A percentile compares a stretch with the other conserved stretches of the same genome.
Evolutionary conservation across 2,113 vertebrate species (phyloP).

Genomic region (Gorsachius goisagi): DNA sequence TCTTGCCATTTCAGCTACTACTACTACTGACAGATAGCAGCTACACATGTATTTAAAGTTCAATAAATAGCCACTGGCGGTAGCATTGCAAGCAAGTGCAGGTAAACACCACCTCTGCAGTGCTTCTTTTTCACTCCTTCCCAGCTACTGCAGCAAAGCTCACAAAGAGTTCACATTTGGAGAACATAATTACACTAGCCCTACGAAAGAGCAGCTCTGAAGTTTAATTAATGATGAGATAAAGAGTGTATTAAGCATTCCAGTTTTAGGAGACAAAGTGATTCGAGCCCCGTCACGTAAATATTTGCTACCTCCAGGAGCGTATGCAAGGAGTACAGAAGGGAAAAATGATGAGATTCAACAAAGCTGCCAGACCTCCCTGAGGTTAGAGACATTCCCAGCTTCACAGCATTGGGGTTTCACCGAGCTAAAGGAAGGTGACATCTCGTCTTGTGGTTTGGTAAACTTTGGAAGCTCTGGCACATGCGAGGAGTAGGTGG

Average conservation of each 20-base stretch:
- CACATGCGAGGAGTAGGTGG: neutral
- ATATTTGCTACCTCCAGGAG: neutral
- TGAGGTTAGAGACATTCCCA: neutral
- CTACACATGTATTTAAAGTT: neutral
- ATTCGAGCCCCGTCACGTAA: neutral
- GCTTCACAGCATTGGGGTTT: accelerated
- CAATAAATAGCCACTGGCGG: neutral
- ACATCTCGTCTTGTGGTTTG: neutral
- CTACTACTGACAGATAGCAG: neutral
- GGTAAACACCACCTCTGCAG: neutral
- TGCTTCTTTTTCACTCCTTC: neutral
- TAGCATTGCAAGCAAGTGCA: neutral
- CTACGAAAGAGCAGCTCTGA: neutral
- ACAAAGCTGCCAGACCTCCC: neutral
- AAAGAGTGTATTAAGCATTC: neutral
- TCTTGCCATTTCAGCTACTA: neutral
- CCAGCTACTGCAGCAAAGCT: neutral
- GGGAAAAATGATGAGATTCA: neutral
- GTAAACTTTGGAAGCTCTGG: neutral
- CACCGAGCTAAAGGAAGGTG: neutral
- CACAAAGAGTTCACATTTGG: neutral
- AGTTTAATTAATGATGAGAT: neutral
- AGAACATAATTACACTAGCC: neutral
- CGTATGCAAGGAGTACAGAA: accelerated
- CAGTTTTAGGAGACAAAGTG: neutral